Conservation (phyloP, 1,140 invertebrate species). For the Conopomorpha cramerella region DNA sequence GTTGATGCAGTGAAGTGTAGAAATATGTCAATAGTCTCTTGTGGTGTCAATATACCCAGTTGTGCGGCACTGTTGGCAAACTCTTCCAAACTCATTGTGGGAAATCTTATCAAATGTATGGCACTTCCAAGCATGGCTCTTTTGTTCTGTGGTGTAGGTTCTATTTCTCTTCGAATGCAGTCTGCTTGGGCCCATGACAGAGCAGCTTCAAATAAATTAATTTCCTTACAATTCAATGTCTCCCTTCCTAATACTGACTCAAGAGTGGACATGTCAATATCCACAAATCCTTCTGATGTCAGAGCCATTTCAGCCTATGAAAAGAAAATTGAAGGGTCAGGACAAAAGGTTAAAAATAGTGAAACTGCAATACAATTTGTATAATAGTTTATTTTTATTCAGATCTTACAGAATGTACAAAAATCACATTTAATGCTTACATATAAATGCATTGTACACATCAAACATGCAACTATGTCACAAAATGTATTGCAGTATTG, state of each 20-base stretch:
- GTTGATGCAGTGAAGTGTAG: slow-evolving; percentile 82
- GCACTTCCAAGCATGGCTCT: slow-evolving; percentile 75
- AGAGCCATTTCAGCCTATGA: slow-evolving; percentile 90
- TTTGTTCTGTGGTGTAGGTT: slow-evolving; percentile 73
- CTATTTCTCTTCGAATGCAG: slow-evolving; percentile 78
- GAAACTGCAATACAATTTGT: slow-evolving; percentile 62
- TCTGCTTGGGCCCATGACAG: slow-evolving; percentile 87
- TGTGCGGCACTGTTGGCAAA: slow-evolving; percentile 91
- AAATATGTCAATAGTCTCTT: slow-evolving; percentile 93
- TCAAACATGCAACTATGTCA: slow-evolving; percentile 25
- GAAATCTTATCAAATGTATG: slow-evolving; percentile 84
- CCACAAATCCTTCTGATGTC: slow-evolving; percentile 89
- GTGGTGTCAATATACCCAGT: slow-evolving; percentile 82
- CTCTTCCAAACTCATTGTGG: slow-evolving; percentile 88
- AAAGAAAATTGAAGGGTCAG: slow-evolving; percentile 20
- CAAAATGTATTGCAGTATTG: slow-evolving; percentile 52
- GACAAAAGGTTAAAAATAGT: slow-evolving; percentile 27
- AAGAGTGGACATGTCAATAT: slow-evolving; percentile 88
- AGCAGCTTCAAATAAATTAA: slow-evolving; percentile 87
- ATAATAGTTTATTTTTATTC: slow-evolving; percentile 39
- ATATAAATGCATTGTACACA: slow-evolving; percentile 23
- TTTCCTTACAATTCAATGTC: slow-evolving; percentile 90
- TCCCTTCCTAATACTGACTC: slow-evolving; percentile 86
- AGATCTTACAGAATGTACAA: slow-evolving; percentile 30
- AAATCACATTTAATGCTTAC: slow-evolving; percentile 14